A percentile compares a stretch with the other conserved stretches of the same genome.
These are phyloP conservation scores for Protobothrops flavoviridis DNA, from an alignment of 2,113 vertebrate genomes.

Conservation along the genomic window DNA sequence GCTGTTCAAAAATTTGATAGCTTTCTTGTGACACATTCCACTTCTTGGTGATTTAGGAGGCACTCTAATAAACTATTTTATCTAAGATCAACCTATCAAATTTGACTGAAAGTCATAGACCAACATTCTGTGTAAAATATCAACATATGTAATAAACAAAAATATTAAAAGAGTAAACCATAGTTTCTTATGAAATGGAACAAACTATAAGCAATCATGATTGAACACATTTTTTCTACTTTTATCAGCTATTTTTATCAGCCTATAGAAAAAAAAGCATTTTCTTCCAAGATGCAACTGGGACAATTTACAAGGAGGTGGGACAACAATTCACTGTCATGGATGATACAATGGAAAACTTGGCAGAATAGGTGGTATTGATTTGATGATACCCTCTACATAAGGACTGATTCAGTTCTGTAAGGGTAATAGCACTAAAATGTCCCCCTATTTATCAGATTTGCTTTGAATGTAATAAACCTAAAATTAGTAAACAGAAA, in stretches of 20 bases:
- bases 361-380: not conserved
- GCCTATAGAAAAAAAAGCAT: not conserved
- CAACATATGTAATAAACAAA: not conserved
- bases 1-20: not conserved
- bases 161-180: not conserved
- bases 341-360: not conserved
- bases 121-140: not conserved
- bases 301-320: not conserved
- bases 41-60: not conserved
- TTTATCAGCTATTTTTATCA: not conserved
- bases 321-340: not conserved
- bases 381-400: not conserved
- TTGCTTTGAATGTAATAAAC: not conserved
- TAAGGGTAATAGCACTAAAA: not conserved
- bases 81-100: not conserved
- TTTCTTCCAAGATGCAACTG: not conserved
- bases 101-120: not conserved
- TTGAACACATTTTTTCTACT: not conserved
- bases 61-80: not conserved
- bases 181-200: not conserved
- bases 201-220: not conserved
- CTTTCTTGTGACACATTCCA: not conserved
- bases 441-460: not conserved
- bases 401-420: not conserved
- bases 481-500: not conserved